Evolutionary conservation across 2,888 invertebrate species (phyloP).

Genomic region (Epirrhoe tristata): DNA sequence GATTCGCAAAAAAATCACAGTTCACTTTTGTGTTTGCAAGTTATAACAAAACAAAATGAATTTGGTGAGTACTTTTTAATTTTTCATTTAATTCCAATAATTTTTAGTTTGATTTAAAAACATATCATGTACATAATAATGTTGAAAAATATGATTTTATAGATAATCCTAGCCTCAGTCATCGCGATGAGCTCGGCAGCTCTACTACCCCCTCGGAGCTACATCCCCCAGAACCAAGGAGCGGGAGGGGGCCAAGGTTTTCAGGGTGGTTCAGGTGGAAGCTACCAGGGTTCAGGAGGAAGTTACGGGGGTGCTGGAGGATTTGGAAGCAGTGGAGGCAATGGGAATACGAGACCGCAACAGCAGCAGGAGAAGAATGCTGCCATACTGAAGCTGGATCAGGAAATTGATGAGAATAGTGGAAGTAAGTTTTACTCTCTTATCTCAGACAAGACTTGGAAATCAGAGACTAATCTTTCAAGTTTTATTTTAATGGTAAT

Average conservation of each 20-base stretch:
- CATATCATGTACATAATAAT: no score
- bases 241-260: conserved; percentile 40
- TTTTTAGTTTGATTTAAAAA: neutral
- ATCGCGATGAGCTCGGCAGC: conserved; percentile 61
- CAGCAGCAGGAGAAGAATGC: conserved; percentile 68
- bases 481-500: no score
- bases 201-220: conserved; percentile 62
- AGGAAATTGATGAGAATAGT: conserved; percentile 59
- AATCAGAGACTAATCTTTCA: no score
- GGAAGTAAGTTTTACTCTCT: conserved; percentile 61
- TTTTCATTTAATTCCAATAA: neutral
- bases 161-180: conserved; percentile 58
- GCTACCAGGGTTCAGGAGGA: conserved; percentile 13
- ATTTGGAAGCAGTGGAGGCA: conserved; percentile 32
- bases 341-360: conserved; percentile 55
- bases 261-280: conserved; percentile 12
- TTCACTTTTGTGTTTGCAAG: conserved; percentile 48
- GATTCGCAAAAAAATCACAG: conserved; percentile 54
- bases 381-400: conserved; percentile 64
- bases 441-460: no score
- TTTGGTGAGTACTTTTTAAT: conserved; percentile 57
- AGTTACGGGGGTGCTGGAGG: conserved; percentile 36
- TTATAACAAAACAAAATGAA: conserved; percentile 55
- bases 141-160: conserved; percentile 37
- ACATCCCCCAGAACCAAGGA: conserved; percentile 56